Evolutionary conservation across 2,888 invertebrate species (phyloP), one percentile per base, ranked within the genome.

Genomic region (Hypercompe scribonia): DNA sequence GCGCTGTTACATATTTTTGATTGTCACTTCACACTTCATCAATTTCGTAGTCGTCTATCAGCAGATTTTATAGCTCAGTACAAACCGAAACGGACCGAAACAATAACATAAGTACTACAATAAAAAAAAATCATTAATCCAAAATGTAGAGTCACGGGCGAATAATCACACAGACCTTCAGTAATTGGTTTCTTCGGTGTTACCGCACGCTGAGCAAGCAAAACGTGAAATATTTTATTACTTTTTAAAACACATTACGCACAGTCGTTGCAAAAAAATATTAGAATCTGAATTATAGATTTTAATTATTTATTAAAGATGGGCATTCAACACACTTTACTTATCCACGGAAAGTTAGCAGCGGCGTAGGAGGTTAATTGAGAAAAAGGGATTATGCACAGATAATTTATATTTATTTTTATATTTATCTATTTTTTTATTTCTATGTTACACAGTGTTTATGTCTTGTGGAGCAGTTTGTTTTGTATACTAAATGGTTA

Each of bases 181-280:
- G 77, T 87, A 86, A 88, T 88, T 84, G 83, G 81, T 81, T 81
- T 76, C 79, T 77, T 81, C 79, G 78, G 83, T 80, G 85, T 80
- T 84, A 78, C 81, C 80, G 76, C 81, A 79, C 76, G 81, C 84
- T 83, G 86, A 76, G 85, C 78, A 75, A 82, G 84, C 82, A 78
- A 75, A 78, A 31, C 78, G 79, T 73, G 54, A 75, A 84, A 80
- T 66, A 73, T 68, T 13, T 31, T 46, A 72, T 73, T 42, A 33
- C 65, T 71, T 68, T 70, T 31, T 68, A 74, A 31, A 61, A 67
- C 72, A 75, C 76, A 74, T 77, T 77, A 64, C 67, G 72, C 71
- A 54, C 67, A 72, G 31, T 58, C 61, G 31, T 36, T 34, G 67
- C n/a, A 15, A 68, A 54, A n/a, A 54, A 68, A 7, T 50, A 28